Conservation (phyloP, 2,797 vertebrate genomes). For the Semotilus atromaculatus region DNA sequence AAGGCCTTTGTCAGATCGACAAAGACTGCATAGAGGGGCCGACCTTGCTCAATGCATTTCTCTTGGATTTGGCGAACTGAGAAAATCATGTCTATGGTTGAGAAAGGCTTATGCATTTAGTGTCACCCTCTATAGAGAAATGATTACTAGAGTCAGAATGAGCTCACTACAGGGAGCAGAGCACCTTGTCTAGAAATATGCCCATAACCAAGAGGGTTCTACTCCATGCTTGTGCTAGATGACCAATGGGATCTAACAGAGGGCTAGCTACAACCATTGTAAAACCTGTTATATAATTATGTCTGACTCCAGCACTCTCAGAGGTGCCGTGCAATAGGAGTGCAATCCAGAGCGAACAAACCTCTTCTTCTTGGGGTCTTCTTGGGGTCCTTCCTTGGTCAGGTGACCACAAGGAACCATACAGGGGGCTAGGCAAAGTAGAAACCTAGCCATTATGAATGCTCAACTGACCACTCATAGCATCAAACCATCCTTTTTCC, state of each 20-base stretch:
- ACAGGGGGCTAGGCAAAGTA: not conserved
- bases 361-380: not conserved
- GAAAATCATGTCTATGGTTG: too few species aligned
- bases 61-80: too few species aligned
- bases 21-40: too few species aligned
- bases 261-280: not conserved
- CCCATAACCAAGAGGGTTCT: not conserved
- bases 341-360: not conserved
- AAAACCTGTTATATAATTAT: not conserved
- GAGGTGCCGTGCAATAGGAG: not conserved
- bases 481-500: too few species aligned
- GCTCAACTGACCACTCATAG: too few species aligned
- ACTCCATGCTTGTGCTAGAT: not conserved
- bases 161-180: not conserved
- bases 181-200: not conserved
- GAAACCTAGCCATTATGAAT: not conserved
- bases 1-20: too few species aligned
- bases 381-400: not conserved
- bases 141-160: not conserved
- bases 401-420: not conserved
- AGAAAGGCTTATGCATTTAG: not conserved
- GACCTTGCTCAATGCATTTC: too few species aligned
- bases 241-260: not conserved
- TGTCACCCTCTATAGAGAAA: not conserved
- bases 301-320: not conserved